Conservation (phyloP, 2,888 invertebrate species). For the Catocala fraxini region DNA sequence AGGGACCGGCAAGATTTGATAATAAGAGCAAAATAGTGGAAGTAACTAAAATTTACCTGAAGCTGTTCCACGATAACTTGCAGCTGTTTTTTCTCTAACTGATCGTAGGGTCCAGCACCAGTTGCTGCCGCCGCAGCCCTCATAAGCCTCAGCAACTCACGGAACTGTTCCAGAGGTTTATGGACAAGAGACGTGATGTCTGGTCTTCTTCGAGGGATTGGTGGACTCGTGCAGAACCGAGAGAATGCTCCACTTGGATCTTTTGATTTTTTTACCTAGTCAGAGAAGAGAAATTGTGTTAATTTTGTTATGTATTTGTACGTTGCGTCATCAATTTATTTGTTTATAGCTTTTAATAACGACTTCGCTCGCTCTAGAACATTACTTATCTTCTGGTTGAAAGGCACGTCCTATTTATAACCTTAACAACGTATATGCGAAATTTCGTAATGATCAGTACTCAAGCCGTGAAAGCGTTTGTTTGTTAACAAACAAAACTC, state of each 20-base stretch:
- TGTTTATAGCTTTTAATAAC: too few species aligned
- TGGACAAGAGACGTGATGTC: conserved; percentile 95
- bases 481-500: too few species aligned
- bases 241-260: conserved; percentile 93
- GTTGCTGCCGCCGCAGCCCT: conserved; percentile 75
- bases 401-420: too few species aligned
- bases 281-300: not conserved
- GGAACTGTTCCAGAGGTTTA: conserved; percentile 93
- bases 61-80: conserved; percentile 83
- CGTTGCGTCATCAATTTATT: not conserved
- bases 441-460: too few species aligned
- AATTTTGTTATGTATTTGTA: not conserved
- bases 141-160: conserved; percentile 81
- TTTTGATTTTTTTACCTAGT: conserved; percentile 90
- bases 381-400: too few species aligned
- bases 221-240: conserved; percentile 93
- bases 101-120: conserved; percentile 79
- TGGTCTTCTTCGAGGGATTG: conserved; percentile 93
- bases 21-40: not conserved
- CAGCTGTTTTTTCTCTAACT: conserved; percentile 81
- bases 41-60: conserved; percentile 63
- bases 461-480: too few species aligned
- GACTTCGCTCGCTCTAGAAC: too few species aligned
- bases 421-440: too few species aligned
- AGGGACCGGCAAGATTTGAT: not conserved